Evolutionary conservation across 2,797 vertebrate genomes (phyloP).

Genomic region (Hylomyscus alleni): DNA sequence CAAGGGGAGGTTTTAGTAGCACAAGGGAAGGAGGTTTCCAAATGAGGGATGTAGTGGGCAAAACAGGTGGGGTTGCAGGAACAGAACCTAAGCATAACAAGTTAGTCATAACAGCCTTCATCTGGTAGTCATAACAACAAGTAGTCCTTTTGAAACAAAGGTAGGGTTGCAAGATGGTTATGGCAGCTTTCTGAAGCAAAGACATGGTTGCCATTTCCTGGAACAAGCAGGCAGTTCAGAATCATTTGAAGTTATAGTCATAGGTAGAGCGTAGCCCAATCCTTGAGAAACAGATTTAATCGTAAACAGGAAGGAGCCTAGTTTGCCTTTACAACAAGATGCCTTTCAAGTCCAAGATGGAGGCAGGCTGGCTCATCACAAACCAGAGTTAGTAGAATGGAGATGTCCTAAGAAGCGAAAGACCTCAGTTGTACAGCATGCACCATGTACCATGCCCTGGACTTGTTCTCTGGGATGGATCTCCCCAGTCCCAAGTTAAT

Average conservation of each 20-base stretch:
- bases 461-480: background rate
- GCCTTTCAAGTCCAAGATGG: background rate
- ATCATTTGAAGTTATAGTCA: background rate
- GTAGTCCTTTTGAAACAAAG: background rate
- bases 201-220: background rate
- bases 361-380: background rate
- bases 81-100: no score
- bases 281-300: background rate
- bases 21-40: background rate
- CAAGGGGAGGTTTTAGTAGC: background rate
- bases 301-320: background rate
- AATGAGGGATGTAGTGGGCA: no score
- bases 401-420: background rate
- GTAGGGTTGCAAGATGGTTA: background rate
- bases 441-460: background rate
- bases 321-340: background rate
- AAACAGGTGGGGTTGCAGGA: background rate
- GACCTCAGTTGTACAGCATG: background rate
- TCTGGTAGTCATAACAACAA: background rate
- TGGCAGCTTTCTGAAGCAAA: background rate
- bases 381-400: background rate
- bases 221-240: no score
- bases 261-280: background rate
- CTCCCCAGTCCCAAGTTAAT: background rate
- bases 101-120: background rate